Conservation (phyloP, 2,888 invertebrate species). For the Pelosia muscerda region DNA sequence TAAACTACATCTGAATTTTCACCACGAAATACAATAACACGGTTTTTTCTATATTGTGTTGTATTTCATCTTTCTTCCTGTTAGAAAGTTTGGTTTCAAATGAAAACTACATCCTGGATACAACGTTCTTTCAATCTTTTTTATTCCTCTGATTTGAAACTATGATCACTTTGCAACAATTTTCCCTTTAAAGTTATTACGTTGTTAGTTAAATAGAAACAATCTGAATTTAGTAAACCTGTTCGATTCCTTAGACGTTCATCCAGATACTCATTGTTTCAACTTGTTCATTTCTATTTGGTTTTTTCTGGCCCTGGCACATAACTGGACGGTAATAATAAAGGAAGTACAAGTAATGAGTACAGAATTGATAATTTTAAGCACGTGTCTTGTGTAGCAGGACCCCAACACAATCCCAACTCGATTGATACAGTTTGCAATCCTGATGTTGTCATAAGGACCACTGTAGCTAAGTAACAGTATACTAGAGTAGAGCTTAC, state of each 20-base stretch:
- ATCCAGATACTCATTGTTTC: conserved; percentile 61
- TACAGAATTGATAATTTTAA: conserved; percentile 81
- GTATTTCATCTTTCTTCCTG: conserved; percentile 40
- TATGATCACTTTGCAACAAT: background rate
- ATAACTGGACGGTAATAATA: conserved; percentile 72
- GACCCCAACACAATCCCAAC: conserved; percentile 78
- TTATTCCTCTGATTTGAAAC: background rate
- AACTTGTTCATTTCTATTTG: conserved; percentile 78
- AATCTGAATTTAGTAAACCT: background rate
- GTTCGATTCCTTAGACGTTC: conserved; percentile 34
- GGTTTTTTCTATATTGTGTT: conserved; percentile 36
- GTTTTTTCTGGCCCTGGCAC: conserved; percentile 83
- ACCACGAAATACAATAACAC: conserved; percentile 14
- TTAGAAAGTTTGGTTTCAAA: conserved; percentile 47
- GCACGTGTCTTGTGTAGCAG: conserved; percentile 85
- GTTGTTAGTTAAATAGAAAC: background rate
- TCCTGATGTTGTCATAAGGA: conserved; percentile 77
- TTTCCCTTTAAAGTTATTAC: background rate
- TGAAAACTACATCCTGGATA: conserved; percentile 53
- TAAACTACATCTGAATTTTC: conserved; percentile 15
- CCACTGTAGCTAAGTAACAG: conserved; percentile 68
- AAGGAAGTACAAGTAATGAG: conserved; percentile 87
- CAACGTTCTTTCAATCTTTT: conserved; percentile 41
- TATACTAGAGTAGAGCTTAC: conserved; percentile 69
- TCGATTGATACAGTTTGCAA: conserved; percentile 62